These are phyloP conservation scores for Octodon degus DNA, from an alignment of 2,113 vertebrate genomes.

Conservation along the genomic window DNA sequence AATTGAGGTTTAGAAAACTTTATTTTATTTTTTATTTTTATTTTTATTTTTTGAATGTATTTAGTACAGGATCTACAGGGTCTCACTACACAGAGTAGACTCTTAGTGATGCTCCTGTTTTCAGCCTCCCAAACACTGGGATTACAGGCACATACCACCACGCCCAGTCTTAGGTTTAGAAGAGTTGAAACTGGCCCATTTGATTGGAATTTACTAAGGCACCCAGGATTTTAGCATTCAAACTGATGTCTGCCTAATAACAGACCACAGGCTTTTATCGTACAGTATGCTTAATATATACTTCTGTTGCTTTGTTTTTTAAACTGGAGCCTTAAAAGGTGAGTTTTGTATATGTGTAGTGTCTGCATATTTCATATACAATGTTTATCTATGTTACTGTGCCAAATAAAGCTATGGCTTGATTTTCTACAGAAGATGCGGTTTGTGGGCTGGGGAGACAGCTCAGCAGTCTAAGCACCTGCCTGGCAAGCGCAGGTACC, in stretches of 20 bases:
- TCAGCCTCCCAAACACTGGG: no score
- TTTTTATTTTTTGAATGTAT: no score
- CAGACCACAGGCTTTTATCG: background rate
- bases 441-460: background rate
- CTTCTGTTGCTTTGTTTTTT: constrained; percentile 19
- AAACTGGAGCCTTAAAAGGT: constrained; percentile 20
- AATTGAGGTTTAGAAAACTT: background rate
- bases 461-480: no score
- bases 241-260: background rate
- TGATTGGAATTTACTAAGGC: background rate
- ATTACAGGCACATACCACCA: no score
- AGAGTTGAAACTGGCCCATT: background rate
- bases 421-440: constrained; percentile 19
- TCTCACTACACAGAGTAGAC: no score
- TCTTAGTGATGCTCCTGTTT: no score
- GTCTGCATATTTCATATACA: background rate
- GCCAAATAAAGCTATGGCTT: background rate
- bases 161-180: background rate
- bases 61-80: no score
- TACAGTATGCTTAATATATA: constrained; percentile 19
- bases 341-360: background rate
- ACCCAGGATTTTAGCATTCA: constrained; percentile 15
- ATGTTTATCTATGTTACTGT: background rate
- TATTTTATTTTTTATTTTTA: no score
- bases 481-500: no score